Conservation (phyloP, 2,888 invertebrate genomes). For the Cephus sareptanus region DNA sequence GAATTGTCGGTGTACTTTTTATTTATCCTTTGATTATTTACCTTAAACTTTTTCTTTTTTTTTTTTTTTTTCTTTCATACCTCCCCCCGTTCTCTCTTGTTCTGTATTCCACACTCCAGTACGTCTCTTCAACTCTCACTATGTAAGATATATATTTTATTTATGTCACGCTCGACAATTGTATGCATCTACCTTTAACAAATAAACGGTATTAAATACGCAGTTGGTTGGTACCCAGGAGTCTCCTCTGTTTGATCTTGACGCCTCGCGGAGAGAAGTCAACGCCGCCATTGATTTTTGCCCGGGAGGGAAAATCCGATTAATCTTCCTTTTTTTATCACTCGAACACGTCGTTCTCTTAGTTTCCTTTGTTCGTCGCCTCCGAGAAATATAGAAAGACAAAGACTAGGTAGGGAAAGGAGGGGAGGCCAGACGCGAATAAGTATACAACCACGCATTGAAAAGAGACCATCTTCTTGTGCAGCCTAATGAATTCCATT, state of each 20-base stretch:
- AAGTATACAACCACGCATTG: too few relatives aligned
- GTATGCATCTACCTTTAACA: constrained; percentile 29
- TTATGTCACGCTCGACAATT: constrained; percentile 38
- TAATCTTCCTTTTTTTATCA: not conserved
- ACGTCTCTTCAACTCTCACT: constrained; percentile 24
- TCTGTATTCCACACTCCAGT: constrained; percentile 27
- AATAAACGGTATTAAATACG: constrained; percentile 19
- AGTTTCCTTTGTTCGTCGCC: not conserved
- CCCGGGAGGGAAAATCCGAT: not conserved
- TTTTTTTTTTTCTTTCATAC: constrained; percentile 15
- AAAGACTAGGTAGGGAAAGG: not conserved
- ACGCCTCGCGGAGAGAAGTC: not conserved
- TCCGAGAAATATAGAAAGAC: not conserved
- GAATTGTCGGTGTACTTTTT: constrained; percentile 1
- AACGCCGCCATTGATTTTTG: not conserved
- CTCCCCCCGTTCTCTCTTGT: not conserved
- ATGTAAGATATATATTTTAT: constrained; percentile 51
- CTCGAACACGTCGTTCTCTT: not conserved
- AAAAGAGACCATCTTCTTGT: not conserved
- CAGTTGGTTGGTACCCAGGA: not conserved
- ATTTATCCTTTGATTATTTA: constrained; percentile 16
- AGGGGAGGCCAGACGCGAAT: not conserved
- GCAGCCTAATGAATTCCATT: not conserved
- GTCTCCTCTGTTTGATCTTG: not conserved
- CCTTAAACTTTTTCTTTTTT: constrained; percentile 20